Conservation (phyloP, 2,113 vertebrate genomes). For the Tyto alba region DNA sequence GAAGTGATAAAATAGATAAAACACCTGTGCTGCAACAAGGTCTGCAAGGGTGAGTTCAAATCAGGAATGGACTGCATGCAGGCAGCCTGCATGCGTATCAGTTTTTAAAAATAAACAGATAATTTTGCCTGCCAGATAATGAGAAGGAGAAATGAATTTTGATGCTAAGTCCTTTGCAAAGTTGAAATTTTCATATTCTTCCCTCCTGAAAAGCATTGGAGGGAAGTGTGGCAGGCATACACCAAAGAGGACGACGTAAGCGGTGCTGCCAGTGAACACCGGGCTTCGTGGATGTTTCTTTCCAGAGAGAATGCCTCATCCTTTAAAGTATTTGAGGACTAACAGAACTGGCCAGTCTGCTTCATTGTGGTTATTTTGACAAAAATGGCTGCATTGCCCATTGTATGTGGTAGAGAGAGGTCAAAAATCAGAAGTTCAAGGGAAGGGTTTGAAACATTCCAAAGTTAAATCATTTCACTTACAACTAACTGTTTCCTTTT, state of each 20-base stretch:
- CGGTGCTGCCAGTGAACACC: background rate
- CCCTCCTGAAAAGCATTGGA: background rate
- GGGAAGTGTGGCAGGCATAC: background rate
- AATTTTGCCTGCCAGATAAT: background rate
- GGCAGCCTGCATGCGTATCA: rapidly evolving
- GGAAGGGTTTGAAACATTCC: background rate
- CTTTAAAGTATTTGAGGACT: background rate
- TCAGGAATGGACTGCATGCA: background rate
- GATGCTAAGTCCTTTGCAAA: background rate
- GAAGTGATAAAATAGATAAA: background rate
- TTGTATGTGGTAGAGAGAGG: background rate
- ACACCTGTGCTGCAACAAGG: background rate
- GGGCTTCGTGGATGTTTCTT: background rate
- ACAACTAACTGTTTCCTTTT: background rate
- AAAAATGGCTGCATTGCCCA: rapidly evolving
- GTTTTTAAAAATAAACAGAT: background rate
- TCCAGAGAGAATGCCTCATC: background rate
- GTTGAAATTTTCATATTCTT: background rate
- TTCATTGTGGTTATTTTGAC: background rate
- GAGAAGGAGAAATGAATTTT: background rate
- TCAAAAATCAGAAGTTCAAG: background rate
- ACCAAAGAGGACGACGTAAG: background rate
- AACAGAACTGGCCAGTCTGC: background rate
- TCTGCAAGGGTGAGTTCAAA: background rate
- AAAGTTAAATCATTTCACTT: background rate